Conservation (phyloP, 2,888 invertebrate genomes). For the Aethes cnicana region DNA sequence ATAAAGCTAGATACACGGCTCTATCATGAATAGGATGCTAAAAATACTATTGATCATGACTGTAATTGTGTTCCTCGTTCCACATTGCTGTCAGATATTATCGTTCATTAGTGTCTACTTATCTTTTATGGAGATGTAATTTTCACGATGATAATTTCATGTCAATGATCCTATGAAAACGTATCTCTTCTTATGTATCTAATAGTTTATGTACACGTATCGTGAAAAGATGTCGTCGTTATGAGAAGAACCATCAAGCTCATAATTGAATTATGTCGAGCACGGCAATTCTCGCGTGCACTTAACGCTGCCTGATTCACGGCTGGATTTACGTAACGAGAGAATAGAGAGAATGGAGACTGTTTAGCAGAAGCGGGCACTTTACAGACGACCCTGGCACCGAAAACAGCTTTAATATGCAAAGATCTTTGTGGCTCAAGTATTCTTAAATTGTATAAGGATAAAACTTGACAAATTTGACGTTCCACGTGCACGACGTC, state of each 20-base stretch:
- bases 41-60: constrained; percentile 20
- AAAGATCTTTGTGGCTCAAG: background rate
- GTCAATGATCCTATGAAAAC: background rate
- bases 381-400: constrained; percentile 23
- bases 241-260: constrained; percentile 54
- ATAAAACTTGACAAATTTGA: background rate
- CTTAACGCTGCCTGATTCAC: constrained; percentile 68
- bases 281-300: constrained; percentile 72
- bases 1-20: constrained; percentile 16
- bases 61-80: constrained; percentile 14
- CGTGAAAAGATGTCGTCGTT: constrained; percentile 35
- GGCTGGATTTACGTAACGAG: constrained; percentile 57
- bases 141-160: background rate
- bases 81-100: constrained; percentile 16
- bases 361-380: constrained; percentile 49
- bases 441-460: background rate
- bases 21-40: constrained; percentile 20
- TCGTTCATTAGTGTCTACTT: constrained; percentile 15
- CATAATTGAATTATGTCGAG: constrained; percentile 75
- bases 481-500: constrained; percentile 7
- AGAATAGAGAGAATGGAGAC: constrained; percentile 58
- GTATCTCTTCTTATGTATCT: background rate
- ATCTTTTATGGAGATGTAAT: constrained; percentile 1
- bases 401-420: background rate
- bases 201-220: background rate